These are phyloP conservation scores for Sminthurinus signatus DNA, from an alignment of 1,140 invertebrate species.

Conservation along the genomic window DNA sequence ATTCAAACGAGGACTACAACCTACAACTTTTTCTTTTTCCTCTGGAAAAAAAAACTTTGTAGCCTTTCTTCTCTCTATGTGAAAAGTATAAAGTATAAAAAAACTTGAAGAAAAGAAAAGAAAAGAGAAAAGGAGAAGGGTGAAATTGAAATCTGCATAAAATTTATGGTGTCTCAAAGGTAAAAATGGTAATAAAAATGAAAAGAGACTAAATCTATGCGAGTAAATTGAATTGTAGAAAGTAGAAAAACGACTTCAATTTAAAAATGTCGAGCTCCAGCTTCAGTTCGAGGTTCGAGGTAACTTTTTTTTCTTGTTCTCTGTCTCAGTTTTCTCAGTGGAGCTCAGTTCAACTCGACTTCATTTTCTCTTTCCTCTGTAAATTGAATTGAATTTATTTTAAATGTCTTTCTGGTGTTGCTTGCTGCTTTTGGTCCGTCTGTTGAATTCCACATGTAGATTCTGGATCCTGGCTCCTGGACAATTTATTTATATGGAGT, in stretches of 20 bases:
- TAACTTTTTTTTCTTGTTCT: slow-evolving; percentile 24
- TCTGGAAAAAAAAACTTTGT: background rate
- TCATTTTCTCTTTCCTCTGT: slow-evolving; percentile 13
- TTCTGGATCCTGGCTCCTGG: too few relatives aligned
- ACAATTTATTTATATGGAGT: slow-evolving; percentile 33
- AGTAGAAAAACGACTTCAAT: slow-evolving; percentile 42
- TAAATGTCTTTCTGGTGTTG: slow-evolving; percentile 38
- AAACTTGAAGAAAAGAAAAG: slow-evolving; percentile 8
- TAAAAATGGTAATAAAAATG: slow-evolving; percentile 43
- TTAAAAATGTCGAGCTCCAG: slow-evolving; percentile 42
- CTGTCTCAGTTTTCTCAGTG: too few relatives aligned
- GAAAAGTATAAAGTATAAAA: background rate
- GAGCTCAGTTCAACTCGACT: too few relatives aligned
- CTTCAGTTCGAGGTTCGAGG: too few relatives aligned
- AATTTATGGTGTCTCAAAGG: slow-evolving; percentile 43
- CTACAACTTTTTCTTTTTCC: too few relatives aligned
- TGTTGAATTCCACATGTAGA: too few relatives aligned
- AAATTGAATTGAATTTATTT: slow-evolving; percentile 41
- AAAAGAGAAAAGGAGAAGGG: slow-evolving; percentile 20
- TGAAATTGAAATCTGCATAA: slow-evolving; percentile 43
- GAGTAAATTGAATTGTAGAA: slow-evolving; percentile 42
- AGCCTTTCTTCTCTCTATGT: background rate
- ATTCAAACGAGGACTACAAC: too few relatives aligned
- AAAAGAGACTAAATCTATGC: slow-evolving; percentile 42
- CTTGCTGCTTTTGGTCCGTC: too few relatives aligned